These are phyloP conservation scores for Urophycis tenuis DNA, from an alignment of 2,797 vertebrate species.

Conservation along the genomic window DNA sequence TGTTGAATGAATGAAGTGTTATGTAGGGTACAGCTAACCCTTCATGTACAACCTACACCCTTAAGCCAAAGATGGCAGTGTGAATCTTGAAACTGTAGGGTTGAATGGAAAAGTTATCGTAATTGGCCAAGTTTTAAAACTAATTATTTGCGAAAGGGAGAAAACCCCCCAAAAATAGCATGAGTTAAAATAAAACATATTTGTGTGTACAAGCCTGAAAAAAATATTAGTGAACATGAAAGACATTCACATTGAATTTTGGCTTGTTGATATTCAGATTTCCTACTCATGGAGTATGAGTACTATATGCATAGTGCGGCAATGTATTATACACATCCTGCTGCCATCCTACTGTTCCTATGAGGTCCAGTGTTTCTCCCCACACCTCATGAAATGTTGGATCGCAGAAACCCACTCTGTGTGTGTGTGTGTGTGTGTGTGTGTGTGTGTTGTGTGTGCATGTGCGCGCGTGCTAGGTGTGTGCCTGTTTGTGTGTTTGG, in stretches of 20 bases:
- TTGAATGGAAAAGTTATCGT: neutral
- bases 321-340: neutral
- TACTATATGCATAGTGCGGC: neutral
- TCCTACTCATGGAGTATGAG: neutral
- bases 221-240: neutral
- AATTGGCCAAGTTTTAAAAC: no score
- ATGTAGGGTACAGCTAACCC: neutral
- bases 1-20: no score
- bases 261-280: neutral
- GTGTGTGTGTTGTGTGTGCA: neutral
- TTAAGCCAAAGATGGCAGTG: neutral
- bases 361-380: neutral
- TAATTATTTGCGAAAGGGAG: no score
- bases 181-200: neutral
- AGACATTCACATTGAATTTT: neutral
- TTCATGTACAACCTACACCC: neutral
- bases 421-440: slow-evolving; percentile 1
- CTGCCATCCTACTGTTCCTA: neutral
- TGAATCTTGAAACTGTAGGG: neutral
- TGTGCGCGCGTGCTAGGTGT: neutral
- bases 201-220: neutral
- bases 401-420: neutral
- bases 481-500: neutral
- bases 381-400: slow-evolving; percentile 1
- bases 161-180: neutral